Percentiles rank a stretch among this genome's conserved stretches.
phyloP scores from a whole-genome alignment of 2,797 vertebrate genomes.

The Hafferia zeledoni region DNA sequence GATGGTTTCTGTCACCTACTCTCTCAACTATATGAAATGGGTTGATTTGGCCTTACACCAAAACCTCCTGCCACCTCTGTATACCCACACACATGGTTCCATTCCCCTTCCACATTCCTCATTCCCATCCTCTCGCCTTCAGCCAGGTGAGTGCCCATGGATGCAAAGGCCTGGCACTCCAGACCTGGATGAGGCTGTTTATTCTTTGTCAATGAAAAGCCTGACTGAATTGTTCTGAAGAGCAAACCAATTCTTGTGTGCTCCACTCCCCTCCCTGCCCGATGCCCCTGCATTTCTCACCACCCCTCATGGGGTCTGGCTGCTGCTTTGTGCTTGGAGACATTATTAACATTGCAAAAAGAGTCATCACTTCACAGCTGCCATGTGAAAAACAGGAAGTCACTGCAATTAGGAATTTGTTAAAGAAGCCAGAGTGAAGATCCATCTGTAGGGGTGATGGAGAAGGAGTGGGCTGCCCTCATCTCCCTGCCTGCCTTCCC shows the following conservation, averaged over 20 bases:
- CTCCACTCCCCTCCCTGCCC: neutral
- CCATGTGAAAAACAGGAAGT: neutral
- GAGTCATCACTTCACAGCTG: neutral
- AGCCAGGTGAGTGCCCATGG: neutral
- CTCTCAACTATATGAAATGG: neutral
- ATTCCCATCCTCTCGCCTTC: neutral
- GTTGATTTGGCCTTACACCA: neutral
- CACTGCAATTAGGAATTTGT: neutral
- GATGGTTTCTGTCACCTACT: neutral
- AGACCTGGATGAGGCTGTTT: neutral
- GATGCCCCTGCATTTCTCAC: neutral
- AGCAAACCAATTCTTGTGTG: neutral
- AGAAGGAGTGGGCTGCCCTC: neutral
- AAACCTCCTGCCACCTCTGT: neutral
- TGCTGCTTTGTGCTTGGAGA: neutral
- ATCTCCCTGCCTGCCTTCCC: accelerated
- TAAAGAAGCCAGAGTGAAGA: neutral
- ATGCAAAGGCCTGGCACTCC: neutral
- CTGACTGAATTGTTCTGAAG: neutral
- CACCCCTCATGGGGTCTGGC: neutral
- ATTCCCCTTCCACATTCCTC: neutral
- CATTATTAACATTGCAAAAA: neutral
- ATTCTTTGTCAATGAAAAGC: neutral
- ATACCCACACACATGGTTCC: neutral
- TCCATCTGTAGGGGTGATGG: neutral